Conservation (phyloP, 92 coral and sea anemone genomes). For the Isaurus tuberculatus region DNA sequence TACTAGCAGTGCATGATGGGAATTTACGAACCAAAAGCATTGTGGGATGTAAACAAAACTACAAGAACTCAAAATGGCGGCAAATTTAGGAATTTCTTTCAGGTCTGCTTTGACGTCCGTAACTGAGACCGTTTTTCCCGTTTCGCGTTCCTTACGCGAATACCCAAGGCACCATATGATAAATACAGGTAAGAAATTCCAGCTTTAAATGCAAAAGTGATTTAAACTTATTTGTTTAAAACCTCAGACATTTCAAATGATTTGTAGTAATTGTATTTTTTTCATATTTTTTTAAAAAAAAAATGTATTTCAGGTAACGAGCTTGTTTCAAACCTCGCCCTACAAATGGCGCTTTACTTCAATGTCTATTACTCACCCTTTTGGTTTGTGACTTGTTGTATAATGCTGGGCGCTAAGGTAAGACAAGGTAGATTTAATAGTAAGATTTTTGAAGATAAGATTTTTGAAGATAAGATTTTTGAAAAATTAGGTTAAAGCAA, state of each 20-base stretch:
- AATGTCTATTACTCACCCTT: conserved; percentile 88
- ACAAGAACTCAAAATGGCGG: conserved; percentile 81
- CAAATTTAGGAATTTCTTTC: conserved; percentile 67
- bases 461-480: too few relatives aligned
- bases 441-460: not conserved
- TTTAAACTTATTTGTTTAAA: not conserved
- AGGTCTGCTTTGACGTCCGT: conserved; percentile 91
- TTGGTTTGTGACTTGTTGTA: conserved; percentile 85
- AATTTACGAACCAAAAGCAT: conserved; percentile 32
- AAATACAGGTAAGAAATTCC: conserved; percentile 69
- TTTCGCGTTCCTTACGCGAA: conserved; percentile 80
- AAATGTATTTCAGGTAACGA: conserved; percentile 75
- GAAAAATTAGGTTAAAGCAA: too few relatives aligned
- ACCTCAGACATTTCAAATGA: not conserved
- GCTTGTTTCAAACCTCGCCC: conserved; percentile 83
- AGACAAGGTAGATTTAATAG: not conserved
- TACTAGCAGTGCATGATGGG: conserved; percentile 56
- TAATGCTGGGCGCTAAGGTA: conserved; percentile 91
- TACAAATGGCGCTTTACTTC: conserved; percentile 94
- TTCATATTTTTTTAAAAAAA: not conserved
- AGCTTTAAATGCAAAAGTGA: not conserved
- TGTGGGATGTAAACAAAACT: conserved; percentile 51
- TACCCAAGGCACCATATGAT: conserved; percentile 80
- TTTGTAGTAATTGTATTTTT: not conserved
- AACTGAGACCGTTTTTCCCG: conserved; percentile 94